phyloP scores from a whole-genome alignment of 2,888 invertebrate genomes.

The Drosophila mimetica region DNA sequence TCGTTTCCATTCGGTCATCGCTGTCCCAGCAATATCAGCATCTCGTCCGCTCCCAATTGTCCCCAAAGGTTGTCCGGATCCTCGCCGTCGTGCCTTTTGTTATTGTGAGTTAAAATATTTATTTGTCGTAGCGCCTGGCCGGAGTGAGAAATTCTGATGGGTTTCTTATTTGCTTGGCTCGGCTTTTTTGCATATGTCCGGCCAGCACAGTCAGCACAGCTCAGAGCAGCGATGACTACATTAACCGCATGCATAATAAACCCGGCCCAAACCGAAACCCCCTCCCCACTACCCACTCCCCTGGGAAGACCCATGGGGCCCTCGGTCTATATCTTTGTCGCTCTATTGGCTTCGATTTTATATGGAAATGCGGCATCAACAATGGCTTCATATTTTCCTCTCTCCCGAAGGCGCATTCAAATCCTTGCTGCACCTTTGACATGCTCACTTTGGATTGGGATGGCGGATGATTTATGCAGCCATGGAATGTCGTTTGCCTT shows the following conservation, averaged over 20 bases:
- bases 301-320: neutral
- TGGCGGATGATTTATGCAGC: constrained; percentile 75
- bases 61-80: constrained; percentile 28
- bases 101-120: constrained; percentile 82
- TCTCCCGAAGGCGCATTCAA: constrained; percentile 66
- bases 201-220: constrained; percentile 15
- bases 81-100: constrained; percentile 63
- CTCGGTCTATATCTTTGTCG: constrained; percentile 26
- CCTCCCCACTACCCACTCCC: neutral
- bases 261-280: constrained; percentile 27
- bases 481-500: constrained; percentile 63
- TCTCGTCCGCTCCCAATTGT: constrained; percentile 18
- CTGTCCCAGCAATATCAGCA: constrained; percentile 16
- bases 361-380: constrained; percentile 74
- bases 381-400: constrained; percentile 79
- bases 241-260: constrained; percentile 76
- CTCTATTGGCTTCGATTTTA: constrained; percentile 67
- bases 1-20: constrained; percentile 12
- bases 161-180: constrained; percentile 75
- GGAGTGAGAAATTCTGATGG: constrained; percentile 81
- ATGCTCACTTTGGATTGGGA: constrained; percentile 62
- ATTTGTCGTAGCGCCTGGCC: constrained; percentile 82
- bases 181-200: constrained; percentile 69
- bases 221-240: constrained; percentile 69
- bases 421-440: constrained; percentile 79